Conservation (phyloP, 2,113 vertebrate genomes). For the Entelurus aequoreus region DNA sequence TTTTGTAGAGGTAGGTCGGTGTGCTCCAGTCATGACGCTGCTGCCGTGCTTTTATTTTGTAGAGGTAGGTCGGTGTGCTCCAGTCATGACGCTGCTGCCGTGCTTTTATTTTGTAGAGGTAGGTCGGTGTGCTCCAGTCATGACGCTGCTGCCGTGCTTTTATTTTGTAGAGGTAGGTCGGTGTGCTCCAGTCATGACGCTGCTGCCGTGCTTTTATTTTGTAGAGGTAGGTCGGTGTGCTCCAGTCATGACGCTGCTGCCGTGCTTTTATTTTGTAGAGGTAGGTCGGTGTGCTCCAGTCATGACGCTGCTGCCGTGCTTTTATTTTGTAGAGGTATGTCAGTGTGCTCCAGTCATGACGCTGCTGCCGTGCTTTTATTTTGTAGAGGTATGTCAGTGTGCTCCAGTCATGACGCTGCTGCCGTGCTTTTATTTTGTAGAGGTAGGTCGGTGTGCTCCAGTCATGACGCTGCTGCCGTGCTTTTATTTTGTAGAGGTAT, state of each 20-base stretch:
- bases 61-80: background rate
- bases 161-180: background rate
- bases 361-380: constrained; percentile 80
- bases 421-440: constrained; percentile 90
- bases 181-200: constrained; percentile 73
- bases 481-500: constrained; percentile 50
- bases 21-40: constrained; percentile 48
- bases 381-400: background rate
- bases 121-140: background rate
- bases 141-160: constrained; percentile 82
- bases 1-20: background rate
- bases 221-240: constrained; percentile 71
- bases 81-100: constrained; percentile 84
- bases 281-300: background rate
- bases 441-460: constrained; percentile 55
- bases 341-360: constrained; percentile 20
- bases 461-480: constrained; percentile 76
- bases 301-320: constrained; percentile 86
- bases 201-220: constrained; percentile 89
- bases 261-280: constrained; percentile 70
- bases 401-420: constrained; percentile 82
- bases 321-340: constrained; percentile 86
- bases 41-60: constrained; percentile 77
- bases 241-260: constrained; percentile 67
- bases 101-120: constrained; percentile 93